Base-by-base conservation (phyloP, 2,797 vertebrate genomes). In the Galaxias olidus region DNA sequence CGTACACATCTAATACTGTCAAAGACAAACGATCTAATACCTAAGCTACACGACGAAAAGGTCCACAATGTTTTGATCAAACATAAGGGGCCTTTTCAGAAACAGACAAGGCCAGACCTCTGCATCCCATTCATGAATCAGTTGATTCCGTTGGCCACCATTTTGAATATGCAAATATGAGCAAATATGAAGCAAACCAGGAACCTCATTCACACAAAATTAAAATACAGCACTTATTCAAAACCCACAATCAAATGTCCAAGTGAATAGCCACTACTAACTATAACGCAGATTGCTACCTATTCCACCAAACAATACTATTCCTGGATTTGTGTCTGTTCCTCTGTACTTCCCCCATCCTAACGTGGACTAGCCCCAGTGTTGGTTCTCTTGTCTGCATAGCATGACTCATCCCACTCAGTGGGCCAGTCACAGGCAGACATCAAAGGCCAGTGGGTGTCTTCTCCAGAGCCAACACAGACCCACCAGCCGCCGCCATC, bases 351-450 rank as follows among this genome's bases (percentile, higher is more conserved):
- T 13, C 44, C 30, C 59, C 41, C 17, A 41, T 13, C 43, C 43
- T 46, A 13, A 3, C 61, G 12, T 15, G 15, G n/a, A n/a, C n/a
- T n/a, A n/a, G n/a, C n/a, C 49, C 7, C 15, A 19, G 18, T 60
- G 15, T 40, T 14, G 15, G 8, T 58, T 62, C 54, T 68, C 59
- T 43, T 12, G n/a, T 80, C 74, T 79, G 69, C 74, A 17, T 69
- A 69, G 62, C 66, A 43, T 68, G 68, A 85, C 63, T 85, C 81
- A 78, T 77, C 75, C 57, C 66, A 75, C 74, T 52, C 74, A 4
- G 20, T 51, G 65, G 71, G 64, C 50, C 59, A 57, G 20, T 51
- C 56, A 15, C 61, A 40, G 70, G 11, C 20, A 63, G 63, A 61
- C 79, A 73, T 82, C 77, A 80, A 82, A 76, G 68, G 19, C 41